phyloP scores from a whole-genome alignment of 1,140 invertebrate species.

The Brachionus calyciflorus region DNA sequence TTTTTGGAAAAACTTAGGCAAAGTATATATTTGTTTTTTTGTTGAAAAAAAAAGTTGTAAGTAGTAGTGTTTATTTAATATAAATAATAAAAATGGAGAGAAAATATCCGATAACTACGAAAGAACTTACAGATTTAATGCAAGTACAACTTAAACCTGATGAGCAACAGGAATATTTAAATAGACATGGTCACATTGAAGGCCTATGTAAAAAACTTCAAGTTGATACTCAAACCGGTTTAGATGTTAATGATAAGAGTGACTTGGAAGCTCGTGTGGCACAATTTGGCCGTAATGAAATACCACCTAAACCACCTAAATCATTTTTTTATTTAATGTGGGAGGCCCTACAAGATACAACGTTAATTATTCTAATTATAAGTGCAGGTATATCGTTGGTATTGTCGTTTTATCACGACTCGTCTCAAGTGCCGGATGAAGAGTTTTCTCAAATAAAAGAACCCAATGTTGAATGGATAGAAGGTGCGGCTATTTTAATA shows the following conservation, averaged over 20 bases:
- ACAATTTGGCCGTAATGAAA: conserved; percentile 93
- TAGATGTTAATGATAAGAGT: conserved; percentile 75
- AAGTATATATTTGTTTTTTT: no score
- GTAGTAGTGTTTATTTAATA: no score
- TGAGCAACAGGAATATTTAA: neutral
- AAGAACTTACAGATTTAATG: conserved; percentile 29
- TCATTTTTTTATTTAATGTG: conserved; percentile 95
- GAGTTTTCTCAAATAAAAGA: neutral
- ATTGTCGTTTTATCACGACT: conserved; percentile 57
- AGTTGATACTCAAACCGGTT: conserved; percentile 63
- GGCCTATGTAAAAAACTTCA: conserved; percentile 2
- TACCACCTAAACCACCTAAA: conserved; percentile 98
- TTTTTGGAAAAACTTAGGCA: no score
- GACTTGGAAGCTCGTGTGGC: conserved; percentile 87
- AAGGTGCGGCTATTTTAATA: conserved; percentile 92
- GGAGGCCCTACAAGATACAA: conserved; percentile 98
- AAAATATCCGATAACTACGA: neutral
- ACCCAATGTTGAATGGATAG: conserved; percentile 72
- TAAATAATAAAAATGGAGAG: neutral
- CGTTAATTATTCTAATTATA: conserved; percentile 79
- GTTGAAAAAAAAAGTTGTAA: no score
- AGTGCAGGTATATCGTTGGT: conserved; percentile 59
- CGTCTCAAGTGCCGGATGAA: neutral
- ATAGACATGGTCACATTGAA: neutral
- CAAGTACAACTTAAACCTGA: conserved; percentile 31